These are phyloP conservation scores for Melospiza georgiana DNA, from an alignment of 2,113 vertebrate genomes.

Conservation along the genomic window DNA sequence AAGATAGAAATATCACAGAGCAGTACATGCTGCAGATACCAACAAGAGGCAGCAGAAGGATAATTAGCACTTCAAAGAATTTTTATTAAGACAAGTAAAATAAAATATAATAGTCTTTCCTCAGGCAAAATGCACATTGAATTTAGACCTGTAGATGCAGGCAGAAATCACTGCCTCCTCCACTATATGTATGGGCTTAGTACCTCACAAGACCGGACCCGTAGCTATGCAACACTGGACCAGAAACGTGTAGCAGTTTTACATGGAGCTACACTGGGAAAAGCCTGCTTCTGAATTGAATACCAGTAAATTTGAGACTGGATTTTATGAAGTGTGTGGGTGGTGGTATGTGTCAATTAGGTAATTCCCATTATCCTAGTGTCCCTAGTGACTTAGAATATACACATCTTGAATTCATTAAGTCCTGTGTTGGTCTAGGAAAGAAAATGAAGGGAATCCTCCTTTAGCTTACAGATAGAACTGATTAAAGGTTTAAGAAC, in stretches of 20 bases:
- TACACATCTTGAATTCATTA: constrained; percentile 31
- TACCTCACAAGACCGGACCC: neutral
- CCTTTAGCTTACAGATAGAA: neutral
- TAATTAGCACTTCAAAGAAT: constrained; percentile 22
- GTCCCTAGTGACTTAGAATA: neutral
- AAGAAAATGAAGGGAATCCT: neutral
- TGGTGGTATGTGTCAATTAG: constrained; percentile 23
- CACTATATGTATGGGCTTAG: neutral
- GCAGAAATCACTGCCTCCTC: neutral
- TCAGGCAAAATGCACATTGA: neutral
- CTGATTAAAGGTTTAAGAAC: neutral
- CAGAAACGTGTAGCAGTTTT: neutral
- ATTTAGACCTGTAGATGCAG: neutral
- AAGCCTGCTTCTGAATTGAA: neutral
- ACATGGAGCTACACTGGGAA: neutral
- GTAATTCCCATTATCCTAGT: constrained; percentile 23
- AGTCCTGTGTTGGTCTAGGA: neutral
- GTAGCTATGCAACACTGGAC: neutral
- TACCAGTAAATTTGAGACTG: neutral
- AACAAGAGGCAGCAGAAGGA: neutral
- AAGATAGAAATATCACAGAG: neutral
- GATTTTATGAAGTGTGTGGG: constrained; percentile 28
- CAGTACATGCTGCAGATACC: neutral
- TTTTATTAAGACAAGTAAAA: neutral
- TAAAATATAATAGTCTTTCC: neutral